Base-by-base conservation (phyloP, 2,888 invertebrate species). In the Elgonia sp. region DNA sequence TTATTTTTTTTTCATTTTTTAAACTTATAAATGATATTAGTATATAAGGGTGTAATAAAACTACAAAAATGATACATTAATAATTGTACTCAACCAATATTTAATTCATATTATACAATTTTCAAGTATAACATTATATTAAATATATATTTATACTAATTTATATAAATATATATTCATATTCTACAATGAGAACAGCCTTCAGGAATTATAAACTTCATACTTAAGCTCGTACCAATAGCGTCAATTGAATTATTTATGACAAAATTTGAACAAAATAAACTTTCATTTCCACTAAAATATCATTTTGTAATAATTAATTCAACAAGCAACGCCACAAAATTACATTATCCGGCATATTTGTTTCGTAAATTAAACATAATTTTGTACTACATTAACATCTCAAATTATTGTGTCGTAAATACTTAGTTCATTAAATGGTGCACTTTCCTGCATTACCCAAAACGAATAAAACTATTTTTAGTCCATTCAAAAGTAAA, bases 171-270 rank as follows among this genome's bases (percentile, higher is more conserved):
- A 65, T 42, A 81, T 63, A 84, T 77, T 77, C 63, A 39, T 20
- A 70, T 84, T 77, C 72, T 63, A 84, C 77, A 84, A 84, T 77
- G 77, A 84, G 77, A 84, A 84, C 77, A 84, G 77, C 77, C 84
- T 84, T 84, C 42, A 53, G 29, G 84, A 63, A 72, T 69, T 70
- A 76, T 37, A 55, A 77, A 46, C 55, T 84, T 70, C 37, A 83
- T 40, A 84, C 70, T 53, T 84, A 84, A 84, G 84, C 84, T 84
- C 84, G 77, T 77, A 70, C 53, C 42, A 14, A 83, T 29, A 18
- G 20, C 50, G 60, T 46, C 50, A 63, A 62, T 50, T 65, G 14
- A 55, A 53, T 53, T 46, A 39, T 14, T n/a, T 69, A 29, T 29
- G 29, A 29, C 29, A 29, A 29, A 29, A 29, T 29, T 29, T 29